Evolutionary conservation across 2,888 invertebrate species (phyloP), one percentile per base, ranked within the genome.

Genomic region (Zonitis immaculata): DNA sequence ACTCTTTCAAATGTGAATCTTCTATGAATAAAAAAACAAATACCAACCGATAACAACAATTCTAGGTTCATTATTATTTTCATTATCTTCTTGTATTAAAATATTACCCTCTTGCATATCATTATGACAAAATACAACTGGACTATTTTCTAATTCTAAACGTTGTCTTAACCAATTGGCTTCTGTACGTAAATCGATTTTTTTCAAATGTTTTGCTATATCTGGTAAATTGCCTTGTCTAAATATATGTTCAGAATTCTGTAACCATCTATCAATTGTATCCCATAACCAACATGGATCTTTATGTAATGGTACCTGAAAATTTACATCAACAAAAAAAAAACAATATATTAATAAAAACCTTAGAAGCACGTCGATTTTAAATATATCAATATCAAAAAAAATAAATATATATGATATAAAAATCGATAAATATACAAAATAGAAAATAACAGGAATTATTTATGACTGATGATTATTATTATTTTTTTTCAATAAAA

Each of bases 251-350:
- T 78, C 77, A 3, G 83, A 80, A 0, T 81, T 84, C 46, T 80
- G 80, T 57, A 86, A 71, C 88, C 89, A 94, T 69, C 88, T 87
- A 22, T 82, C 80, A 80, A 95, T 88, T 3, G 91, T 94, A 66
- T 94, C 91, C 88, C 92, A 94, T 0, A 98, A 76, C 92, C 96
- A 98, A 51, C 88, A 87, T 0, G 98, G 96, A 66, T 95, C 94
- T 76, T 99, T 99, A 63, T 89, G 91, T 60, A 99, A 84, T 0
- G 99, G 99, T 60, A 99, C 76, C 75, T 76, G 69, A 61, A 73
- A 59, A 6, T 45, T 35, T 6, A 28, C 30, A 16, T 7, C 6
- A 32, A 6, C 11, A 5, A n/a, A n/a, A n/a, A n/a, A n/a, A n/a
- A n/a, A n/a, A n/a, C n/a, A n/a, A n/a, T n/a, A 16, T 8, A 32